Evolutionary conservation across 2,888 invertebrate genomes (phyloP).

Genomic region (Emmelina monodactyla): DNA sequence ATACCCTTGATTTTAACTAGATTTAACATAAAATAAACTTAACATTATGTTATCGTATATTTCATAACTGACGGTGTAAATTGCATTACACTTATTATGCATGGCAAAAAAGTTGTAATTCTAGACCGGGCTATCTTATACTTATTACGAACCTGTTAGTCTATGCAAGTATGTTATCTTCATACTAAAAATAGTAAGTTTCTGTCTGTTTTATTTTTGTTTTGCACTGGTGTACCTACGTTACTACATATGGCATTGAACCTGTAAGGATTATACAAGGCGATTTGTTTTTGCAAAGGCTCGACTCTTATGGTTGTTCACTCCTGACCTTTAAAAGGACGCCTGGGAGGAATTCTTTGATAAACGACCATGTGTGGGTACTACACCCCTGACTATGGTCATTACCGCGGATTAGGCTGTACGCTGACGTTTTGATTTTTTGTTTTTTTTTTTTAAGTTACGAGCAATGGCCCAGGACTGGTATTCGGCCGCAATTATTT

Average conservation of each 20-base stretch:
- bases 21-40: no score
- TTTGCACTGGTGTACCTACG: constrained; percentile 29
- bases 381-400: background rate
- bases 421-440: no score
- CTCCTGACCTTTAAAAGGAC: constrained; percentile 47
- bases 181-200: constrained; percentile 19
- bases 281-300: constrained; percentile 30
- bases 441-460: background rate
- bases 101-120: background rate
- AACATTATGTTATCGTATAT: no score
- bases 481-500: background rate
- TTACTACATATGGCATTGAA: constrained; percentile 49
- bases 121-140: background rate
- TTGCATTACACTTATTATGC: background rate
- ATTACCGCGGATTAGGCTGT: background rate
- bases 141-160: background rate
- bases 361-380: background rate
- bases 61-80: no score
- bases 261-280: constrained; percentile 22
- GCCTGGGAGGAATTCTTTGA: background rate
- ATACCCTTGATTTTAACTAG: no score
- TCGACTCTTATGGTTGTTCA: constrained; percentile 44
- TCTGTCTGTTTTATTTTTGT: constrained; percentile 16
- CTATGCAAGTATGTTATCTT: background rate
- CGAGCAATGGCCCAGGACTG: no score